Percentiles rank a stretch among this genome's conserved stretches.
Conservation (phyloP, 2,797 vertebrate genomes). For the Bradypodion pumilum region DNA sequence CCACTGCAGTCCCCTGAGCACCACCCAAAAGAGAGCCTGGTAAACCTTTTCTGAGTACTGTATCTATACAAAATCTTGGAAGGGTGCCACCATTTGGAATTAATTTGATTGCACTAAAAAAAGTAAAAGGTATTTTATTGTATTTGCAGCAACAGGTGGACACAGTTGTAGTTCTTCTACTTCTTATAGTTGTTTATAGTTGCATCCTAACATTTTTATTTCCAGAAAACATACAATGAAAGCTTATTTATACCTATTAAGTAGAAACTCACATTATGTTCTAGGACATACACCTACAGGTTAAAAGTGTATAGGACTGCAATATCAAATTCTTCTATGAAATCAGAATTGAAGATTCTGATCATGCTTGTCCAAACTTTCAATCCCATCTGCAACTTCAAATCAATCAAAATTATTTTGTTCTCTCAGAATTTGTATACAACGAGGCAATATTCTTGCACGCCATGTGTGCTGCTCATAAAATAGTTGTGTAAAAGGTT, state of each 20-base stretch:
- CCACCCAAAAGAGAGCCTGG: no score
- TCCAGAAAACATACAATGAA: constrained; percentile 14
- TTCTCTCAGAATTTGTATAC: constrained; percentile 40
- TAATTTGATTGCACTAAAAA: no score
- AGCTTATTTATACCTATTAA: not conserved
- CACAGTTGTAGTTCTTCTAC: no score
- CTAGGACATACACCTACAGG: not conserved
- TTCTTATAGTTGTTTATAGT: not conserved
- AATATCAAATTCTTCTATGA: constrained; percentile 25
- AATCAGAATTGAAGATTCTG: constrained; percentile 46
- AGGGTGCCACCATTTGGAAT: no score
- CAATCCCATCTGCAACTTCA: constrained; percentile 27
- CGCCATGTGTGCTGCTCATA: constrained; percentile 36
- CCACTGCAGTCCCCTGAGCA: no score
- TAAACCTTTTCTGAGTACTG: no score
- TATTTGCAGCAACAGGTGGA: no score
- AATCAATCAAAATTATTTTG: constrained; percentile 53
- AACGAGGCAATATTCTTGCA: constrained; percentile 32
- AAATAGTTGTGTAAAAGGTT: constrained; percentile 49
- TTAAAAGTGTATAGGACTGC: not conserved
- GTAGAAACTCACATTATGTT: not conserved
- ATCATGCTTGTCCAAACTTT: constrained; percentile 36
- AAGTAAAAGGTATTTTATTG: no score
- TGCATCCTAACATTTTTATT: not conserved
- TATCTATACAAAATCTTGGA: no score